These are phyloP conservation scores for Urocitellus parryii DNA, from an alignment of 2,113 vertebrate species.

Conservation along the genomic window DNA sequence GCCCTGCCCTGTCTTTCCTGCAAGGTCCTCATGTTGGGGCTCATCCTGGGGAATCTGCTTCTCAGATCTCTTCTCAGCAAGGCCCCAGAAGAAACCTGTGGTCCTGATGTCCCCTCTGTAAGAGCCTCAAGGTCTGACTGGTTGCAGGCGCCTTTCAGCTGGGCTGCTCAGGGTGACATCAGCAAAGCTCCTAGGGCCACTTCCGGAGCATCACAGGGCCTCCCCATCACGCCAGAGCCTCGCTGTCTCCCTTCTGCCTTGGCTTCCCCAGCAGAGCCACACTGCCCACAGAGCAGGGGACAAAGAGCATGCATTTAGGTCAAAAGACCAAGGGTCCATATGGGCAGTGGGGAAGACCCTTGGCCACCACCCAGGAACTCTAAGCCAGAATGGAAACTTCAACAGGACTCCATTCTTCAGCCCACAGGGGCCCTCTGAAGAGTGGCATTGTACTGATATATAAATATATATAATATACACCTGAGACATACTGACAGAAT, in stretches of 20 bases:
- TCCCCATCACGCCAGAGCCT: constrained; percentile 56
- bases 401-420: constrained; percentile 30
- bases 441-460: constrained; percentile 88
- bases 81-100: not conserved
- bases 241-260: constrained; percentile 12
- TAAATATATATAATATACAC: constrained; percentile 89
- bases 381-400: not conserved
- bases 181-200: not conserved
- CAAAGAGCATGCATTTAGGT: constrained; percentile 16
- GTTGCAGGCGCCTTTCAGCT: not conserved
- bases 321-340: not conserved
- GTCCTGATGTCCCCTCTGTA: not conserved
- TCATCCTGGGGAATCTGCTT: not conserved
- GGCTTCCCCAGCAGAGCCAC: not conserved
- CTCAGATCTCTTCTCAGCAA: not conserved
- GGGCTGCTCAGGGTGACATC: not conserved
- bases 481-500: constrained; percentile 90
- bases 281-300: not conserved
- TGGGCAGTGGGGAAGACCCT: not conserved
- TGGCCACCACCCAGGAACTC: not conserved
- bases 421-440: constrained; percentile 31
- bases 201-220: not conserved
- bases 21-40: not conserved
- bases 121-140: not conserved
- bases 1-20: not conserved